Conservation (phyloP, 2,797 vertebrate genomes). For the Syngnathus acus region DNA sequence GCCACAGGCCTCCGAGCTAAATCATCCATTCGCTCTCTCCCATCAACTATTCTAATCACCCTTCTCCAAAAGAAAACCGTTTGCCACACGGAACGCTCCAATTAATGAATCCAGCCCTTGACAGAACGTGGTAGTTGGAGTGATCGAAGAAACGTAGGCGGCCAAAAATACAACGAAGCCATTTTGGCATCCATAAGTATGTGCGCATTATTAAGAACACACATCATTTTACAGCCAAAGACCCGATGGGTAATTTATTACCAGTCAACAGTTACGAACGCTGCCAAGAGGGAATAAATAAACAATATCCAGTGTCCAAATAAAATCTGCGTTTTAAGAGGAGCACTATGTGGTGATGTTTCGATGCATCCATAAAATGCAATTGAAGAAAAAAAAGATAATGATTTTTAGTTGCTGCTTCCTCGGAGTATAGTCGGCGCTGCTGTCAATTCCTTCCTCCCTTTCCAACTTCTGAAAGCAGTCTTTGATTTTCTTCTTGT, state of each 20-base stretch:
- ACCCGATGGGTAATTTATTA: conserved; percentile 5
- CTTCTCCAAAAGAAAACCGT: conserved; percentile 47
- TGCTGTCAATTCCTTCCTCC: not conserved
- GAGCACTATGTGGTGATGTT: not conserved
- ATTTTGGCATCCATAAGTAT: not conserved
- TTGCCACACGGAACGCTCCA: conserved; percentile 38
- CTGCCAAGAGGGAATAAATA: conserved; percentile 1
- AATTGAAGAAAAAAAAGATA: not conserved
- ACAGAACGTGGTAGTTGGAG: conserved; percentile 22
- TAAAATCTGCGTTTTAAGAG: not conserved
- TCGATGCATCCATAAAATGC: not conserved
- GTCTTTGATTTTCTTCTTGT: not conserved
- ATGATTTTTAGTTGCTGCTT: not conserved
- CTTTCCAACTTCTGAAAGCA: not conserved
- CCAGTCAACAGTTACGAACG: not conserved
- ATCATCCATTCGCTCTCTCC: conserved; percentile 25
- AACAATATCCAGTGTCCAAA: conserved; percentile 5
- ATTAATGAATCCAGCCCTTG: conserved; percentile 32
- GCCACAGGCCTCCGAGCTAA: conserved; percentile 32
- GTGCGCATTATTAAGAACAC: not conserved
- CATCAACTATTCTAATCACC: conserved; percentile 61
- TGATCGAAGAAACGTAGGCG: conserved; percentile 5
- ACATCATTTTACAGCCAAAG: conserved; percentile 17
- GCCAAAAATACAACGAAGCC: not conserved
- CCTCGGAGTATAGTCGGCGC: not conserved